Conservation (phyloP, 2,113 vertebrate genomes). For the Notechis scutatus region DNA sequence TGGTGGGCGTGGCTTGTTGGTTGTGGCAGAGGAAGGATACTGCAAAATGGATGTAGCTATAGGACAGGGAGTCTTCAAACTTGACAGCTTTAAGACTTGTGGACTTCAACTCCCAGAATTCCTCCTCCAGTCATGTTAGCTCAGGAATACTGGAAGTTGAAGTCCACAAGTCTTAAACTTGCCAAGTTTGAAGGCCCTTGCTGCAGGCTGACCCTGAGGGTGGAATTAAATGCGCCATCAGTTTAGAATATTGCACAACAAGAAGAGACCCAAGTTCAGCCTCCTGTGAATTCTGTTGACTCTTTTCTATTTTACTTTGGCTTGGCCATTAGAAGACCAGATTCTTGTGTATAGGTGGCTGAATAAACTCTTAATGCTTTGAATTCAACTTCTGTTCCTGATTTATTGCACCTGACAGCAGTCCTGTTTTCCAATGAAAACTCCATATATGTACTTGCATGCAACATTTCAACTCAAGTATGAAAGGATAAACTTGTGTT, state of each 20-base stretch:
- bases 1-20: too few relatives aligned
- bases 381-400: not conserved
- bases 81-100: too few relatives aligned
- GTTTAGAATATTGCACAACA: not conserved
- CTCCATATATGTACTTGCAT: not conserved
- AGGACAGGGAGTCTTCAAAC: too few relatives aligned
- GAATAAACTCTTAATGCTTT: not conserved
- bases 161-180: too few relatives aligned
- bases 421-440: not conserved
- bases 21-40: too few relatives aligned
- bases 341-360: not conserved
- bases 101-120: too few relatives aligned
- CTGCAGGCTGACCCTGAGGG: not conserved
- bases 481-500: not conserved
- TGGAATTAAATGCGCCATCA: not conserved
- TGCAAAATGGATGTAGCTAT: not conserved
- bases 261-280: not conserved
- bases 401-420: not conserved
- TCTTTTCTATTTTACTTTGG: not conserved
- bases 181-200: too few relatives aligned
- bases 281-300: not conserved
- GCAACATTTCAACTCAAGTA: not conserved
- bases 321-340: not conserved
- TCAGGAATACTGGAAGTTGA: too few relatives aligned
- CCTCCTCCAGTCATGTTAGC: too few relatives aligned